Conservation (phyloP, 2,888 invertebrate species). For the Dysmachus trigonus region DNA sequence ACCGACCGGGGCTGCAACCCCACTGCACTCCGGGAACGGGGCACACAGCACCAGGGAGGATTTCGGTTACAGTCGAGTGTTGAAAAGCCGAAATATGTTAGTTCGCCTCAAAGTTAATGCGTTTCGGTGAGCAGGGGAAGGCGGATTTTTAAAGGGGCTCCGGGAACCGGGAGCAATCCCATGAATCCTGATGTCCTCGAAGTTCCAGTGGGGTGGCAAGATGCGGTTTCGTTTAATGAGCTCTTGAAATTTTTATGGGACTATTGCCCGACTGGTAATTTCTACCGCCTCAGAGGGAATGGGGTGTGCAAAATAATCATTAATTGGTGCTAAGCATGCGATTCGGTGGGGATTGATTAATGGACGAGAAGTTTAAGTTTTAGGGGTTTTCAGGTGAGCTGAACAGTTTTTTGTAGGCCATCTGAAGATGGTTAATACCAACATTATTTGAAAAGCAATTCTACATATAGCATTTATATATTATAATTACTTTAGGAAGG, state of each 20-base stretch:
- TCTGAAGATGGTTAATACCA: neutral
- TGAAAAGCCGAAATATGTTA: constrained; percentile 44
- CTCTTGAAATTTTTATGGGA: constrained; percentile 36
- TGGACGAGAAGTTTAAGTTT: neutral
- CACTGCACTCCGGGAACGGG: neutral
- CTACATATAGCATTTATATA: too few species aligned
- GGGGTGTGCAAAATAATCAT: neutral
- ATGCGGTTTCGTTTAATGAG: constrained; percentile 44
- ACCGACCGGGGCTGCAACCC: neutral
- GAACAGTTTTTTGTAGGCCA: neutral
- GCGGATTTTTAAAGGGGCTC: constrained; percentile 6
- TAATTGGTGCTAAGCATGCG: constrained; percentile 28
- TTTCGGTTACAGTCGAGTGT: constrained; percentile 40
- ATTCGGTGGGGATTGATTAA: neutral
- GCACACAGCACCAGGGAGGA: neutral
- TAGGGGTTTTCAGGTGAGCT: neutral
- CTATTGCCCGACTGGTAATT: constrained; percentile 13
- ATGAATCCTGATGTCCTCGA: constrained; percentile 36
- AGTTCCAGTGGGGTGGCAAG: constrained; percentile 37
- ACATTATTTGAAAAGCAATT: neutral
- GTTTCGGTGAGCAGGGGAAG: neutral
- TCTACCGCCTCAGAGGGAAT: neutral
- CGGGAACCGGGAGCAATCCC: constrained; percentile 5
- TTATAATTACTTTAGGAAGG: too few species aligned
- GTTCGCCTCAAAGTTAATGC: constrained; percentile 40